Evolutionary conservation across 2,797 vertebrate species (phyloP), one percentile per base, ranked within the genome.

Genomic region (Strix occidentalis): DNA sequence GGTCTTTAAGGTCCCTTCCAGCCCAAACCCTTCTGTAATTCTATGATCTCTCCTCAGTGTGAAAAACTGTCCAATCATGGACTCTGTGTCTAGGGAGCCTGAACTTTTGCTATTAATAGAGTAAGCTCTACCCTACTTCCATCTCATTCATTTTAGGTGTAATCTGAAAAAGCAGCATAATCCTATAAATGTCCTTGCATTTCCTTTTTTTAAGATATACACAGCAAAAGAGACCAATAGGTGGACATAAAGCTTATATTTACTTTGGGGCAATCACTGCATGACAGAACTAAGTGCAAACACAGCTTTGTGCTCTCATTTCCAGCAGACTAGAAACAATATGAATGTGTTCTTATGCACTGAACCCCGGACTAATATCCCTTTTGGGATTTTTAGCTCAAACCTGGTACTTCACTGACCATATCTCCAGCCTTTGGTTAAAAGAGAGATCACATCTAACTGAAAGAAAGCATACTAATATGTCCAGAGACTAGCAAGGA

Each of bases 381-480:
- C 74, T 90, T 84, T 93, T 9, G 86, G 74, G 66, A 46, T 93
- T 84, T 94, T 84, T 51, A 81, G 56, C 70, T 92, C 45, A 65
- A 85, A 86, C 37, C n/a, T 79, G 45, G 31, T 90, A 37, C 51
- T 84, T 93, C 50, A n/a, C 16, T 90, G 84, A 60, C 76, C 33
- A 11, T 84, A 23, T 50, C 74, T 90, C 65, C 65, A 85, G 41
- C 33, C 70, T 83, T 60, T 46, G 33, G 20, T 89, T 93, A 23
- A 71, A 72, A 65, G 31, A 41, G 37, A 75, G 23, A 84, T 29
- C 60, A 51, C 21, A 35, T 69, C 31, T 87, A 54, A 78, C 63
- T 70, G 65, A 70, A 88, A 79, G 39, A 48, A 81, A 69, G 6
- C 29, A 35, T 68, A 20, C 9, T 50, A 28, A 5, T 48, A 31